phyloP scores from a whole-genome alignment of 2,888 invertebrate genomes.

The Physocephala rufipes region DNA sequence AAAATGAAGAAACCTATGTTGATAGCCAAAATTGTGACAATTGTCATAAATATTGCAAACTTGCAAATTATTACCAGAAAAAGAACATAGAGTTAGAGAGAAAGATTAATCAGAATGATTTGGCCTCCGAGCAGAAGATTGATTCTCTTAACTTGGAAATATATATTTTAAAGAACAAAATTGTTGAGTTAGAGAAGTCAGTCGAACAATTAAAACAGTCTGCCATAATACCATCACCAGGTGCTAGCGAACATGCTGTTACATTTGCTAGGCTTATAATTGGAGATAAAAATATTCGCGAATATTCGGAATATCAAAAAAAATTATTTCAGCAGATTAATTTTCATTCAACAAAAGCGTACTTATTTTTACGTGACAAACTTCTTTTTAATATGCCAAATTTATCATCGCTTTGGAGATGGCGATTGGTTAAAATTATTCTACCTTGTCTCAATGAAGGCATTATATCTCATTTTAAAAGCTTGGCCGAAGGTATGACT shows the following conservation, averaged over 20 bases:
- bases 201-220: slow-evolving; percentile 3
- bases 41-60: slow-evolving; percentile 12
- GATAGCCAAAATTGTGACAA: background rate
- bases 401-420: slow-evolving; percentile 2
- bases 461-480: background rate
- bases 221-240: slow-evolving; percentile 3
- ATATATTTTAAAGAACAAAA: slow-evolving; percentile 6
- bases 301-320: slow-evolving; percentile 20
- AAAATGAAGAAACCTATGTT: slow-evolving; percentile 6
- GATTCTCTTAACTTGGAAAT: slow-evolving; percentile 11
- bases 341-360: background rate
- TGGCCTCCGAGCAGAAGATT: background rate
- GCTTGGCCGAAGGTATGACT: background rate
- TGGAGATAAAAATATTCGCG: background rate
- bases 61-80: background rate
- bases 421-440: background rate
- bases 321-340: slow-evolving; percentile 18
- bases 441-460: background rate
- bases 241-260: background rate
- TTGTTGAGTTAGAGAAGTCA: background rate
- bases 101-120: background rate
- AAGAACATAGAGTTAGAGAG: background rate
- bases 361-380: background rate
- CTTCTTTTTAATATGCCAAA: background rate
- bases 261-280: slow-evolving; percentile 6